Evolutionary conservation across 2,888 invertebrate species (phyloP), one percentile per base, ranked within the genome.

Genomic region (Corbicula japonica): DNA sequence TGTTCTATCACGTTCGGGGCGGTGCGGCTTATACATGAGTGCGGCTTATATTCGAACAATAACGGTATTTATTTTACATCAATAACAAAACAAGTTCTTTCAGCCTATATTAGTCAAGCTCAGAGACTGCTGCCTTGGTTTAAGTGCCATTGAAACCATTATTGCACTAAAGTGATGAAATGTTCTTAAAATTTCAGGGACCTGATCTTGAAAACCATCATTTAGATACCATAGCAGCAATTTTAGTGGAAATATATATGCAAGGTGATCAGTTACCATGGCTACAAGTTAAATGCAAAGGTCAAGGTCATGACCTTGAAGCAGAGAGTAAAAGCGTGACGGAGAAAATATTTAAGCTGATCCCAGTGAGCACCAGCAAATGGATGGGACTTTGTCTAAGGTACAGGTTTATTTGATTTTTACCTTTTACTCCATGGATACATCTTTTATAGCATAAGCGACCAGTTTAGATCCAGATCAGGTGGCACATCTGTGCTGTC

Each of bases 181-280:
- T n/a, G n/a, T n/a, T n/a, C n/a, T n/a, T n/a, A n/a, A n/a, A n/a
- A n/a, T 76, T 83, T 21, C 63, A 84, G 86, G 77, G 77, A 38
- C 30, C 23, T 34, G 38, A 21, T n/a, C 70, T 86, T n/a, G 75
- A 76, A 41, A 56, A 66, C n/a, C 80, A 83, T 50, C 87, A 87
- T 56, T 66, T 85, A 15, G 71, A 80, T 34, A 83, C 80, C 30
- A 35, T 85, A n/a, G 79, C 85, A 23, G 80, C 78, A 21, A 58
- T 87, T 15, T 70, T 76, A 35, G 71, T 80, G 44, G 81, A 83
- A 35, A 35, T 79, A 21, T 70, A 79, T 58, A 54, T 63, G 30
- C 56, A 75, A 30, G 34, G 74, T 12, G 46, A 71, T 30, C 35
- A 34, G 41, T 44, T 79, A 28, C 70, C 60, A 48, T 52, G 50